phyloP scores from a whole-genome alignment of 2,888 invertebrate genomes.

The Drosophila setosimentum region DNA sequence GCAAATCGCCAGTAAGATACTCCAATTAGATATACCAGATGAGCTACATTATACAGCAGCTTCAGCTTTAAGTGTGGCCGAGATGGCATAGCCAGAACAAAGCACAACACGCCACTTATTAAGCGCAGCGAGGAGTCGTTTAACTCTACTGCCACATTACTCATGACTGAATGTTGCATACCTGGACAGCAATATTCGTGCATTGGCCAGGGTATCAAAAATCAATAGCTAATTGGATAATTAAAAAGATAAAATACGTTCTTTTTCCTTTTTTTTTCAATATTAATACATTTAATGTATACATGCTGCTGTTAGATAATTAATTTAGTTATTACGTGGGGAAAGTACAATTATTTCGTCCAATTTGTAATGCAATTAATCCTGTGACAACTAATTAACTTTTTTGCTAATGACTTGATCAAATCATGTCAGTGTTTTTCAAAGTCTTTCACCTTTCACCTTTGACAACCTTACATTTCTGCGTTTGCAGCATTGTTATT shows the following conservation, averaged over 20 bases:
- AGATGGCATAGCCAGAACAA: constrained; percentile 21
- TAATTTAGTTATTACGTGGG: neutral
- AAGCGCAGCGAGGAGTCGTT: constrained; percentile 22
- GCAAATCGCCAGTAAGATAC: constrained; percentile 25
- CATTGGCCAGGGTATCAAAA: neutral
- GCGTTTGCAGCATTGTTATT: neutral
- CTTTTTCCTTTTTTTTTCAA: neutral
- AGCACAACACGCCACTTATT: constrained; percentile 28
- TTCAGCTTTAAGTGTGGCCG: constrained; percentile 1
- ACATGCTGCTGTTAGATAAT: neutral
- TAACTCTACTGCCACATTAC: constrained; percentile 8
- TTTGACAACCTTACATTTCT: too few relatives aligned
- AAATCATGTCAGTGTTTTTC: neutral
- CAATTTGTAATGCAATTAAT: neutral
- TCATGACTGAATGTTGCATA: constrained; percentile 33
- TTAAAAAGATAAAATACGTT: neutral
- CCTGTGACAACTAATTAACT: neutral
- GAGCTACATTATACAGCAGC: constrained; percentile 8
- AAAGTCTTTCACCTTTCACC: neutral
- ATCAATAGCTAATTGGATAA: constrained; percentile 37
- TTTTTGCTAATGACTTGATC: neutral
- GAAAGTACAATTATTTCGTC: neutral
- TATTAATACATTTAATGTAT: neutral
- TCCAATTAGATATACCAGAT: constrained; percentile 14
- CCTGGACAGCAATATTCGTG: neutral